Evolutionary conservation across 2,888 invertebrate genomes (phyloP).

Genomic region (Metacarcinus magister): DNA sequence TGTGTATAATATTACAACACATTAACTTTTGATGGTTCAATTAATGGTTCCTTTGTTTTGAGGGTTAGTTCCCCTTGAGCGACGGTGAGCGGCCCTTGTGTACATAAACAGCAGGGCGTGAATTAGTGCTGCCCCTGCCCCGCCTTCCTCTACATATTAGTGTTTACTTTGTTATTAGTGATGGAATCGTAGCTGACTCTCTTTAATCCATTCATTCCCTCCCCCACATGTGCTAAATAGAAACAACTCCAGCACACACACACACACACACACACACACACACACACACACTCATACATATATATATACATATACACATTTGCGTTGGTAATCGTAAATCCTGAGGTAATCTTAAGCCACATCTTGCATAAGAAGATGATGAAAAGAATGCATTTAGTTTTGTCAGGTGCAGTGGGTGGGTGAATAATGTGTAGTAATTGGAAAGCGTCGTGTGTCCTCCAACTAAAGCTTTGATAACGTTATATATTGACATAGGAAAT

Average conservation of each 20-base stretch:
- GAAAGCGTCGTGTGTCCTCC: neutral
- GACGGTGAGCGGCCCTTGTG: too few species aligned
- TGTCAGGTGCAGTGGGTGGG: neutral
- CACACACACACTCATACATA: constrained; percentile 37
- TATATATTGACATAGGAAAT: neutral
- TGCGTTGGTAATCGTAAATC: neutral
- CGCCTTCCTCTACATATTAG: too few species aligned
- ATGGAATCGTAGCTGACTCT: too few species aligned
- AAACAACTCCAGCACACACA: neutral
- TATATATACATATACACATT: neutral
- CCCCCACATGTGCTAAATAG: neutral
- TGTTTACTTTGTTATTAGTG: too few species aligned
- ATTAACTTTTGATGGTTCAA: neutral
- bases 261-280: constrained; percentile 43
- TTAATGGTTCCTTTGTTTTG: neutral
- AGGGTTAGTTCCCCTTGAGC: neutral
- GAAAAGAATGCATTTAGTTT: neutral
- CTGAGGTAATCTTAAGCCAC: neutral
- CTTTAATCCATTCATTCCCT: neutral
- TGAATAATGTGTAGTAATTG: neutral
- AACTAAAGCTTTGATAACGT: neutral
- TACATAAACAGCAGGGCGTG: too few species aligned
- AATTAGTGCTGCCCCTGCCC: too few species aligned
- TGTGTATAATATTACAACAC: too few species aligned
- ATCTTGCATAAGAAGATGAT: neutral